Evolutionary conservation across 1,140 invertebrate species (phyloP), one percentile per base, ranked within the genome.

Genomic region (Cotesia typhae): DNA sequence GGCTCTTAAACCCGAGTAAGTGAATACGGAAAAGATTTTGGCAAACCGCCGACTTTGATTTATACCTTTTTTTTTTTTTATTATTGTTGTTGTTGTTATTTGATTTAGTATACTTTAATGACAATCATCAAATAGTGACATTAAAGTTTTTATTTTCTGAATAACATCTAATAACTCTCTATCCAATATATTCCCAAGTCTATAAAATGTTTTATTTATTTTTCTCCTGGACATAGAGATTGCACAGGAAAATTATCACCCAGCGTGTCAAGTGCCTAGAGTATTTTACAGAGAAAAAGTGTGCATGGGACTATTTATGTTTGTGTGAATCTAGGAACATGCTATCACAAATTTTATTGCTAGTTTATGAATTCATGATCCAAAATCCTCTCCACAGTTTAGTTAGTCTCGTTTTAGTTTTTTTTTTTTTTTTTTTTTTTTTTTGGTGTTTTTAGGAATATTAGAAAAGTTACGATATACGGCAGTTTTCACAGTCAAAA

Each of bases 161-260:
- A 28, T 28, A 28, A 28, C 2, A 17, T 17, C 5, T 17, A 20
- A 0, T 59, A 5, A 7, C 4, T 35, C 4, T 35, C n/a, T 9
- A 17, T 28, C 9, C 28, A 28, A 28, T 28, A 28, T 28, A 28
- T 59, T 20, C 20, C 57, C 2, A 7, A 20, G 41, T 20, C 6
- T 28, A 59, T 59, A 20, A 20, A 59, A 59, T 28, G 17, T 59
- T 59, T 59, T 59, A 59, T 59, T 59, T 59, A 20, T 59, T 59
- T 59, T 17, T 4, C 57, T 59, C 9, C 57, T 35, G 14, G 17
- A 4, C 20, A 28, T 14, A 35, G 17, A 20, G 4, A 28, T 59
- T 59, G n/a, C 57, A 59, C 57, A 6, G 7, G 14, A 20, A 59
- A 59, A 59, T 59, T 59, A 59, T 28, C 20, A 28, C 7, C 7